phyloP scores from a whole-genome alignment of 2,797 vertebrate species.

The Menidia menidia region DNA sequence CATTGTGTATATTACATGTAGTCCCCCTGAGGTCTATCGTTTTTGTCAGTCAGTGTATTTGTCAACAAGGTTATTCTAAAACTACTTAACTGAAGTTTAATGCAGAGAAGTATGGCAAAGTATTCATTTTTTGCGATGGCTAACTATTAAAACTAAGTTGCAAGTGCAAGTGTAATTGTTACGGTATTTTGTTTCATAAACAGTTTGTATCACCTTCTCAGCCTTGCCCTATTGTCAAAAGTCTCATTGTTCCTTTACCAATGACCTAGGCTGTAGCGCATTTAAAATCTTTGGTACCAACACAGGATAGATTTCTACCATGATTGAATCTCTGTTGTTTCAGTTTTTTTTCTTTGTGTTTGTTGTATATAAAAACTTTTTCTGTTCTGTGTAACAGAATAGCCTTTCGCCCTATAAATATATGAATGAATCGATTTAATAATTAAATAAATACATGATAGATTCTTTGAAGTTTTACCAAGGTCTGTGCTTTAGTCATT shows the following conservation, averaged over 20 bases:
- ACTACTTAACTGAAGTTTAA: neutral
- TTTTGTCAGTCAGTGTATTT: no score
- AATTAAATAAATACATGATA: neutral
- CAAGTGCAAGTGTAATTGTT: neutral
- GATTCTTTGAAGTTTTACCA: constrained; percentile 71
- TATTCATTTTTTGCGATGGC: neutral
- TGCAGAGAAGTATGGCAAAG: neutral
- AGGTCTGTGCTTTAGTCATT: constrained; percentile 75
- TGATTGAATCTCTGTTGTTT: constrained; percentile 1
- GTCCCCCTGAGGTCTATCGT: no score
- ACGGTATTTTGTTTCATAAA: neutral
- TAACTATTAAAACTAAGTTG: neutral
- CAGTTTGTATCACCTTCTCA: neutral
- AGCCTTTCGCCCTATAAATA: constrained; percentile 29
- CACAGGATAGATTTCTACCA: neutral
- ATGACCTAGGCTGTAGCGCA: neutral
- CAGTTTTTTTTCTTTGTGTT: constrained; percentile 1
- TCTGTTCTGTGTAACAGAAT: constrained; percentile 63
- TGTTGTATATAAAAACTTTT: constrained; percentile 23
- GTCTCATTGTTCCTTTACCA: neutral
- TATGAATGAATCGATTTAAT: neutral
- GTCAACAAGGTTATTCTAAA: neutral
- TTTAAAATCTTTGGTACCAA: neutral
- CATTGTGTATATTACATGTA: neutral
- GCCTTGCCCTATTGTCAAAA: neutral